Base-by-base conservation (phyloP, 2,888 invertebrate species). In the Leptopilina myrica region DNA sequence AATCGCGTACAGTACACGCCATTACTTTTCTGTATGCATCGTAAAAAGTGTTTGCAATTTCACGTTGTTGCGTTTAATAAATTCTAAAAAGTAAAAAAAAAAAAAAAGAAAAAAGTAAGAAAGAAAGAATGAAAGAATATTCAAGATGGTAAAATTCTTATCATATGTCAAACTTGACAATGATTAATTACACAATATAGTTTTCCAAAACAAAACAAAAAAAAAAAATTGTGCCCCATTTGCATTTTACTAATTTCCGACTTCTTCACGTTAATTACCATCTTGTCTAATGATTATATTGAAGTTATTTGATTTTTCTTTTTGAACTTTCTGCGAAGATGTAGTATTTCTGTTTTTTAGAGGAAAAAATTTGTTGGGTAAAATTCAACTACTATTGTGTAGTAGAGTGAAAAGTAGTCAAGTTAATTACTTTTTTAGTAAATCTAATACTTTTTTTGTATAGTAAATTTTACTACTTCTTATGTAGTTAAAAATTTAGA, bases 11-110 rank as follows among this genome's bases (percentile, higher is more conserved):
- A 56, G 53, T n/a, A 56, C 56, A 40, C 33, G 73, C 73, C 56
- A 73, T 73, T 73, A 73, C 56, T 56, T 73, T 43, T 69, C 53
- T 73, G 73, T n/a, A 73, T 26, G 56, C 73, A 73, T 73, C 69
- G 53, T 73, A 73, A 73, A 73, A 73, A 53, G 53, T 53, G 26
- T 56, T 73, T 56, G 33, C 53, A 33, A 56, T 73, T 40, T 56
- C 56, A 33, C 73, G 53, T 33, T 73, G 73, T 33, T 73, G 73
- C 53, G 33, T 56, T 73, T 56, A 73, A 56, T 56, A 33, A 14
- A 73, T 56, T 73, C 69, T 73, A 33, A 8, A 43, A 8, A 20
- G 20, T 8, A 8, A 8, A 43, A 43, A 43, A 43, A 43, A 43
- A 43, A 43, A 8, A 3, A 5, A 33, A 33, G 3, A 33, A 33